Evolutionary conservation across 2,113 vertebrate genomes (phyloP), one percentile per base, ranked within the genome.

Genomic region (Toxotes jaculatrix): DNA sequence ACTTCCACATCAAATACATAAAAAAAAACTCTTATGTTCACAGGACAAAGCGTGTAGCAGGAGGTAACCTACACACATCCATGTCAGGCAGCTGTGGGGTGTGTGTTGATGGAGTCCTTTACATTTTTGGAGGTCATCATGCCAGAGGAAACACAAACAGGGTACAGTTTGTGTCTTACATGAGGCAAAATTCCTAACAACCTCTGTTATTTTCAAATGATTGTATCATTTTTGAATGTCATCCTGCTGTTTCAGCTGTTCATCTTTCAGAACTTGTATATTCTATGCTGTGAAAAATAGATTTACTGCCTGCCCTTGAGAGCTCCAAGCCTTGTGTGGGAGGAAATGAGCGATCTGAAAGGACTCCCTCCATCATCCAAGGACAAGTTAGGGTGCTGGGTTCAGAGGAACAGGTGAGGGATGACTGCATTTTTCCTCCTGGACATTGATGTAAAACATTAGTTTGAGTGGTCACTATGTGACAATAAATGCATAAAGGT

Each of bases 331-430:
- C 91, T 98, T n/a, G 91, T 95, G 73, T 99, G 98, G 98, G 96
- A 98, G 90, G 96, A 95, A 89, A 96, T 99, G 87, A 96, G 53
- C 40, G 90, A 97, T 47, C 96, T 97, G 71, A 96, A 96, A 92
- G 98, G 98, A 73, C 87, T 95, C 17, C 96, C 97, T 65, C 98
- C 98, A 1, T 96, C 98, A 0, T 96, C 95, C 67, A 99, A 99
- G 93, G 98, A 99, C 94, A 99, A 99, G 80, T 96, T 99, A 4
- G 98, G 98, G 0, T 98, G 98, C 82, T 99, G 98, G 98, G 96
- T 98, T 49, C 94, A 98, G 91, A 97, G 92, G 84, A 98, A 98
- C 95, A 98, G 95, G 98, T 99, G 74, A 93, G 95, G 82, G n/a
- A 77, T 38, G 16, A 38, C 7, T 47, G 1, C 10, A 1, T 21